Base-by-base conservation (phyloP, 1,140 invertebrate species). In the Eueides isabella region DNA sequence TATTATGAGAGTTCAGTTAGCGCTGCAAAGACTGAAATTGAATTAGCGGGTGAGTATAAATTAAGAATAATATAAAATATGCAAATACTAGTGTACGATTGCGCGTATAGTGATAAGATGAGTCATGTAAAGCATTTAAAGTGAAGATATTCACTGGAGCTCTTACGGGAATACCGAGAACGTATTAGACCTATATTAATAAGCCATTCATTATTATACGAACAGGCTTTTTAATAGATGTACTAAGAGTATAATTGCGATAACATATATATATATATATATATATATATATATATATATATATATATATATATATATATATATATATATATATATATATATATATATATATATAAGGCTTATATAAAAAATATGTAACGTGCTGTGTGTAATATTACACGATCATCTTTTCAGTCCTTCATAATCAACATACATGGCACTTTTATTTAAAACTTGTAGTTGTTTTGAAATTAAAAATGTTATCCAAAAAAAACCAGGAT, bases 91-190 rank as follows among this genome's bases (percentile, higher is more conserved):
- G 5, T 38, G 35, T 38, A 38, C 9, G 23, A 5, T 26, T 19
- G 11, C 48, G 6, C 48, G 19, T 23, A 55, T 11, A 1, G 41
- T n/a, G 41, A 19, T 0, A 14, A n/a, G 7, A 14, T 65, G 63
- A 65, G 70, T 71, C 67, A 68, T 68, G 44, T 29, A 41, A 48
- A 61, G 30, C 67, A 44, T 31, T 29, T 33, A 33, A 33, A 68
- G 30, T 19, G 30, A 55, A 68, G 67, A 33, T 19, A 68, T 29
- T 63, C 48, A 69, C 48, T 55, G 2, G 9, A 23, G 19, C 23
- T 55, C 9, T 55, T 26, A 26, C n/a, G 48, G 48, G 48, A 55
- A 55, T 55, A 55, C 48, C 19, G 48, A 55, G 48, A 55, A 55
- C 11, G 19, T 26, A 11, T 11, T 26, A 12, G n/a, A 26, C 7